Conservation (phyloP, 1,140 invertebrate genomes). For the Drosophila setifemur region DNA sequence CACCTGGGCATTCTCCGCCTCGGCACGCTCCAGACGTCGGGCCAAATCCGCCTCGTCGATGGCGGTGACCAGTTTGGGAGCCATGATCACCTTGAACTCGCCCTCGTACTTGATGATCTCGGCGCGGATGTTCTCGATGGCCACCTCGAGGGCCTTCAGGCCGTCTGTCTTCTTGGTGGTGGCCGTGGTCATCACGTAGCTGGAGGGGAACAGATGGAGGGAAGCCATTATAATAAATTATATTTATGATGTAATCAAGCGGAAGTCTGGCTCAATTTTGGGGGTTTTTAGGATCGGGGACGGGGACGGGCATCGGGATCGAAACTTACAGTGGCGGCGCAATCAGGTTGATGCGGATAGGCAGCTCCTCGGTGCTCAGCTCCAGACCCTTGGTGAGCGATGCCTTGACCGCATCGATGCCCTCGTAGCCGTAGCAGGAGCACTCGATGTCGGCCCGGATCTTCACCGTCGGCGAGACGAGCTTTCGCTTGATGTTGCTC, state of each 20-base stretch:
- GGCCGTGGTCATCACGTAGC: constrained; percentile 95
- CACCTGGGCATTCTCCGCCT: constrained; percentile 96
- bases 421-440: constrained; percentile 99
- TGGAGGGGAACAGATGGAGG: constrained; percentile 27
- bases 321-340: constrained; percentile 94
- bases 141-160: constrained; percentile 92
- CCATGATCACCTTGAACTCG: constrained; percentile 97
- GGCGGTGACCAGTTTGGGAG: constrained; percentile 99
- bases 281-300: no score
- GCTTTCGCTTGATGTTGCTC: constrained; percentile 96
- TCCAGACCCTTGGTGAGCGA: constrained; percentile 96
- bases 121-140: constrained; percentile 93
- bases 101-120: constrained; percentile 93
- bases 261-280: no score
- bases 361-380: constrained; percentile 95
- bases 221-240: no score
- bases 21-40: constrained; percentile 95
- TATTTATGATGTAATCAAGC: no score
- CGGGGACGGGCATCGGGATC: no score
- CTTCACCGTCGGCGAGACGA: constrained; percentile 99
- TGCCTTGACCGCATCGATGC: constrained; percentile 98
- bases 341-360: constrained; percentile 99
- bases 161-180: constrained; percentile 98
- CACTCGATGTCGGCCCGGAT: constrained; percentile 99
- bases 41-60: constrained; percentile 98